Conservation (phyloP, 2,113 vertebrate species). For the Martes martes region DNA sequence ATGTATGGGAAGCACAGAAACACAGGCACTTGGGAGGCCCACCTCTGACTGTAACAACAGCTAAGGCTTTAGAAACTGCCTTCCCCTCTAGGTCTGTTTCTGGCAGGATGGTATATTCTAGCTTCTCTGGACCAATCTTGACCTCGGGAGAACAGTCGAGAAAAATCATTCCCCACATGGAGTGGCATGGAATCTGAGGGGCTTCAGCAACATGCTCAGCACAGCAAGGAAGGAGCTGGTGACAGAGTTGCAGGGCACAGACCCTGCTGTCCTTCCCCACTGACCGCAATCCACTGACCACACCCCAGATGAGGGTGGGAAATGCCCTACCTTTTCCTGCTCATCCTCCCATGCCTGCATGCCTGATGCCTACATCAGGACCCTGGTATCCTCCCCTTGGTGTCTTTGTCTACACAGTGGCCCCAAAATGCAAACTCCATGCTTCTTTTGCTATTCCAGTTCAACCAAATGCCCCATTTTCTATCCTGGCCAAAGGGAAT, state of each 20-base stretch:
- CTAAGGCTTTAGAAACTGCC: background rate
- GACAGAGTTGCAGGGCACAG: background rate
- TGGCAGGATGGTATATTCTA: background rate
- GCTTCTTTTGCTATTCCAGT: background rate
- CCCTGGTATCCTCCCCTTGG: background rate
- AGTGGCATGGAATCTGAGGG: background rate
- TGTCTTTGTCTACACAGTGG: background rate
- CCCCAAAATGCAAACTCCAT: background rate
- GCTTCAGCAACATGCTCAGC: background rate
- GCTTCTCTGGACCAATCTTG: background rate
- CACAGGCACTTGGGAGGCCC: rapidly evolving
- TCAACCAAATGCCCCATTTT: background rate
- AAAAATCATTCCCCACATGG: background rate
- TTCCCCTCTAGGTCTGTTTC: background rate
- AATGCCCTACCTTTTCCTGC: background rate
- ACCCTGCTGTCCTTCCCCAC: too few species aligned
- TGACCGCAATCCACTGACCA: background rate
- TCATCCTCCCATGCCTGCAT: too few species aligned
- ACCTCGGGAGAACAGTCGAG: background rate
- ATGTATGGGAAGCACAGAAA: background rate
- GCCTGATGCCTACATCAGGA: background rate
- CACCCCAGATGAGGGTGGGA: background rate
- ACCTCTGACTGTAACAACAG: background rate
- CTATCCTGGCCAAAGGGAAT: background rate
- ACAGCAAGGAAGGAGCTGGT: background rate